Base-by-base conservation (phyloP, 2,888 invertebrate genomes). In the Galerucella nymphaeae region DNA sequence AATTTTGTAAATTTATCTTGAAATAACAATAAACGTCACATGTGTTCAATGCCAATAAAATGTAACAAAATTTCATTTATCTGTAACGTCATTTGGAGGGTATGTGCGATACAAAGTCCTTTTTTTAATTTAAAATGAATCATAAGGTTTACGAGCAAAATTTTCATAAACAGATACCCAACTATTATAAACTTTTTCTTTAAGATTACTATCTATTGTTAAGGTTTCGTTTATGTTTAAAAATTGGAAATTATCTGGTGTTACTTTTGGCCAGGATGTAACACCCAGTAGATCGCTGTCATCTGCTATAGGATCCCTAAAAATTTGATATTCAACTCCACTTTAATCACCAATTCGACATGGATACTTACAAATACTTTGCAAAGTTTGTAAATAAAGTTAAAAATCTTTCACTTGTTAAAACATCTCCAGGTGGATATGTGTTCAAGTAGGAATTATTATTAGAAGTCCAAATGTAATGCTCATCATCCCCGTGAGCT, bases 331-430 rank as follows among this genome's bases (percentile, higher is more conserved):
- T 30, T 30, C 3, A 2, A 30, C 0, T 30, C 23, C 0, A 30
- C 23, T 3, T 5, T 4, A 3, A 2, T 30, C 23, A 30, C 23
- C 5, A 30, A 30, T 30, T 30, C 2, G 23, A 23, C 3, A 23
- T 23, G 3, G 3, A 23, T 23, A 23, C 23, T 23, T 23, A 89
- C 86, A 89, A 88, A 78, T 83, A 83, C 80, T 88, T 89, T 0
- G 91, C 91, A 82, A 92, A 92, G 79, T 91, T 90, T 0, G 90
- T 88, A 91, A 91, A 75, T 30, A 78, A 48, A 23, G 42, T 70
- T 10, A 61, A 38, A 59, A 72, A 55, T 18, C 75, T 38, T 10
- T 73, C 61, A 38, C 67, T 74, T 6, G 71, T 75, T 10, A 68
- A 11, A 16, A 67, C 63, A 58, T 77, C 77, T 30, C 64, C 53